Evolutionary conservation across 1,140 invertebrate genomes (phyloP).

Genomic region (Rhynchophorus ferrugineus): DNA sequence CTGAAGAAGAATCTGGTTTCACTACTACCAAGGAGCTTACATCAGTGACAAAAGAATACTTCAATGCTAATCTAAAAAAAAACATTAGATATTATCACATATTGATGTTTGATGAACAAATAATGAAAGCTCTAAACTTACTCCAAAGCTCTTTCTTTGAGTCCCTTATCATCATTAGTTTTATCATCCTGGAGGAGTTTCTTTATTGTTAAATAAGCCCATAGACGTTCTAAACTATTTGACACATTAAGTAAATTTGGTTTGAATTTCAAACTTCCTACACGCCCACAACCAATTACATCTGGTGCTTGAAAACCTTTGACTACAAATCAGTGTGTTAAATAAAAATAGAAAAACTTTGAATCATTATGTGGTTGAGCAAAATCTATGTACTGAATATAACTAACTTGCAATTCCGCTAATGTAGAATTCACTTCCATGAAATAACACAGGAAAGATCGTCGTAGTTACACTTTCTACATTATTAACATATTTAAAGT

Average conservation of each 20-base stretch:
- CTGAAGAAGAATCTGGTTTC: not conserved
- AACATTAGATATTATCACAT: not conserved
- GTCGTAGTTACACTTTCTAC: conserved; percentile 47
- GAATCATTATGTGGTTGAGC: no score
- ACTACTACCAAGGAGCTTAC: not conserved
- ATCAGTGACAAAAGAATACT: not conserved
- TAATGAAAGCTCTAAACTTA: no score
- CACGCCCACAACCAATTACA: conserved; percentile 18
- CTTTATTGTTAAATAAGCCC: conserved; percentile 62
- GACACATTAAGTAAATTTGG: conserved; percentile 18
- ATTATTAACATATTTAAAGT: conserved; percentile 53
- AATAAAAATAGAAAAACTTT: no score
- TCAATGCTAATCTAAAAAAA: conserved; percentile 35
- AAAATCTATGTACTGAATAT: no score
- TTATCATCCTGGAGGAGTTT: conserved; percentile 52
- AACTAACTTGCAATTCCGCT: conserved; percentile 41
- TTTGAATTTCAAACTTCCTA: conserved; percentile 27
- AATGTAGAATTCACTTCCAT: conserved; percentile 52
- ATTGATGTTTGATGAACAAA: no score
- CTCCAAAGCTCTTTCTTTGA: conserved; percentile 40
- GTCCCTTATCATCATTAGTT: conserved; percentile 28
- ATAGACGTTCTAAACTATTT: conserved; percentile 52
- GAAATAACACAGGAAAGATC: conserved; percentile 50
- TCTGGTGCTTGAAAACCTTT: conserved; percentile 5
- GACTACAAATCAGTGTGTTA: no score